Conservation (phyloP, 2,113 vertebrate species). For the Oryzias celebensis region DNA sequence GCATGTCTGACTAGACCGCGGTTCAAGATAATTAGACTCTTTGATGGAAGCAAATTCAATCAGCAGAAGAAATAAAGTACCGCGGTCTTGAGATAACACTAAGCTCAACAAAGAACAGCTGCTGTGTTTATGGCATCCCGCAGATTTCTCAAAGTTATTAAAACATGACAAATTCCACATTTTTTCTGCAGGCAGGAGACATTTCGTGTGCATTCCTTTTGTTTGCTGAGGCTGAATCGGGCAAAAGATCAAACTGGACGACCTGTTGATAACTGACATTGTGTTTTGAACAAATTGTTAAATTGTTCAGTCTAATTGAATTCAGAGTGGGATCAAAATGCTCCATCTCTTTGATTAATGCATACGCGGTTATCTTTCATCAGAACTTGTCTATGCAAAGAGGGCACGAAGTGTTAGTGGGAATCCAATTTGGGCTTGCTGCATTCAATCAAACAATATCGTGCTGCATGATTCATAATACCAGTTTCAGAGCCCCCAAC, state of each 20-base stretch:
- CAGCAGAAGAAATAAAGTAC: slow-evolving; percentile 17
- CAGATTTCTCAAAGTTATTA: slow-evolving; percentile 6
- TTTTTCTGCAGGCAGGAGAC: slow-evolving; percentile 6
- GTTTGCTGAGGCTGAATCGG: slow-evolving; percentile 28
- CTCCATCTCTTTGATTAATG: slow-evolving; percentile 75
- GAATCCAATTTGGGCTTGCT: slow-evolving; percentile 72
- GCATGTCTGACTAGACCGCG: slow-evolving; percentile 17
- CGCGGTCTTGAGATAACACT: slow-evolving; percentile 18
- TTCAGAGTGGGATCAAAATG: slow-evolving; percentile 73
- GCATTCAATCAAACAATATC: slow-evolving; percentile 73
- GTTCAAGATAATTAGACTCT: slow-evolving; percentile 28
- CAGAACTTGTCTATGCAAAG: slow-evolving; percentile 54
- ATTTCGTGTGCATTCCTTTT: slow-evolving; percentile 6
- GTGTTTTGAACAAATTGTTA: slow-evolving; percentile 68
- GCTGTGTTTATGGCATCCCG: slow-evolving; percentile 1
- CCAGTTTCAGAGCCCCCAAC: slow-evolving; percentile 28
- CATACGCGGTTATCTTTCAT: slow-evolving; percentile 73
- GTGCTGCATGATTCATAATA: slow-evolving; percentile 66
- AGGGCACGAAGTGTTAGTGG: slow-evolving; percentile 47
- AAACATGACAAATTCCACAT: slow-evolving; percentile 8
- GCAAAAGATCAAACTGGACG: slow-evolving; percentile 62
- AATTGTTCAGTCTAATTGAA: slow-evolving; percentile 72
- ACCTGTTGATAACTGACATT: slow-evolving; percentile 70
- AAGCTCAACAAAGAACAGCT: not conserved
- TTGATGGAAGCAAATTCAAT: slow-evolving; percentile 18